Percentiles rank a stretch among this genome's conserved stretches.
Conservation (phyloP, 1,140 invertebrate genomes). For the Ephestia elutella region DNA sequence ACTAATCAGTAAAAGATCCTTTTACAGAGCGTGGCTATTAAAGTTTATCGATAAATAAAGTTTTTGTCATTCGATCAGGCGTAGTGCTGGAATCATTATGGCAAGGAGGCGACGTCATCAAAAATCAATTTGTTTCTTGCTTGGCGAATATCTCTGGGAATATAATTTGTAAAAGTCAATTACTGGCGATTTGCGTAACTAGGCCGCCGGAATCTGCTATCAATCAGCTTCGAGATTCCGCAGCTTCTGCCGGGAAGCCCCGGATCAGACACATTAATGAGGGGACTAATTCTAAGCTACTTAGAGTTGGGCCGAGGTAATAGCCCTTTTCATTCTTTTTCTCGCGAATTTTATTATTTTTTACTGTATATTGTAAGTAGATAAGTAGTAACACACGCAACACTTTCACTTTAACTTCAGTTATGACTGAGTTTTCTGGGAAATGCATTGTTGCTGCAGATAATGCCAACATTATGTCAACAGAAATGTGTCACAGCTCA, state of each 20-base stretch:
- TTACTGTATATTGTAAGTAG: not conserved
- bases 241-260: constrained; percentile 1
- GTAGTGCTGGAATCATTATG: constrained; percentile 44
- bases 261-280: constrained; percentile 3
- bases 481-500: too few relatives aligned
- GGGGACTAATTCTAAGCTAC: not conserved
- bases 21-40: constrained; percentile 33
- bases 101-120: constrained; percentile 48
- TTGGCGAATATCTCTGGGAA: constrained; percentile 35
- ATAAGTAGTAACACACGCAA: too few relatives aligned
- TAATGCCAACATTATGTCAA: too few relatives aligned
- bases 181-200: constrained; percentile 29
- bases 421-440: too few relatives aligned
- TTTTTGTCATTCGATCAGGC: constrained; percentile 41
- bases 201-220: constrained; percentile 15
- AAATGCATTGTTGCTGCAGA: too few relatives aligned
- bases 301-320: not conserved
- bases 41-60: constrained; percentile 36
- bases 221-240: constrained; percentile 12
- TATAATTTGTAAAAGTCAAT: constrained; percentile 36
- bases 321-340: not conserved
- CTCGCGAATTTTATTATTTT: not conserved
- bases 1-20: constrained; percentile 28
- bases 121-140: constrained; percentile 65
- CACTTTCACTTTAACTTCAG: too few relatives aligned